Conservation (phyloP, 1,140 invertebrate species). For the Eciton burchellii region DNA sequence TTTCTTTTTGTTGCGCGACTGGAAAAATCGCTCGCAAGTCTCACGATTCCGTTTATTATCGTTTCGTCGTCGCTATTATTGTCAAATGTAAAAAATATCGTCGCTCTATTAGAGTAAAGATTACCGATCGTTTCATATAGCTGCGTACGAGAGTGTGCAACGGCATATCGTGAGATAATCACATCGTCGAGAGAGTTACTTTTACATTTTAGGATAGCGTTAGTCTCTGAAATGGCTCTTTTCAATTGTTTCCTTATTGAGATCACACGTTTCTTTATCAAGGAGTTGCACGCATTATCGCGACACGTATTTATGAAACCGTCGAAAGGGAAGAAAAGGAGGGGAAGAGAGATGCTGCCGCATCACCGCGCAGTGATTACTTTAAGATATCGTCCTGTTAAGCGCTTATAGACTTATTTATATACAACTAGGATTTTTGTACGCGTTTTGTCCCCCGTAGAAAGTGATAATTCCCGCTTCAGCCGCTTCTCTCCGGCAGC, state of each 20-base stretch:
- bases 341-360: constrained; percentile 55
- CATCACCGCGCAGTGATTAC: constrained; percentile 55
- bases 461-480: constrained; percentile 62
- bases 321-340: constrained; percentile 33
- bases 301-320: constrained; percentile 30
- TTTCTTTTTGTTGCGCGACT: neutral
- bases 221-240: constrained; percentile 5
- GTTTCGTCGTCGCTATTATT: constrained; percentile 38
- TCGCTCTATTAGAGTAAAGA: constrained; percentile 26
- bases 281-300: constrained; percentile 48
- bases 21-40: neutral
- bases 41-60: constrained; percentile 45
- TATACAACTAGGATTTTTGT: constrained; percentile 69
- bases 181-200: constrained; percentile 1
- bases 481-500: constrained; percentile 39
- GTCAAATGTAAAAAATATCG: constrained; percentile 35
- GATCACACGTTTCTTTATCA: constrained; percentile 18
- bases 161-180: constrained; percentile 9
- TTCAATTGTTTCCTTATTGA: neutral
- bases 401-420: constrained; percentile 70
- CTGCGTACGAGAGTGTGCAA: neutral
- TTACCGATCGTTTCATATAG: constrained; percentile 19
- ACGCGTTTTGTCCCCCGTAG: constrained; percentile 60
- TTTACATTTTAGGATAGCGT: constrained; percentile 33
- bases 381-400: constrained; percentile 67